Evolutionary conservation across 2,888 invertebrate genomes (phyloP), one percentile per base, ranked within the genome.

Genomic region (Strigamia maritima): DNA sequence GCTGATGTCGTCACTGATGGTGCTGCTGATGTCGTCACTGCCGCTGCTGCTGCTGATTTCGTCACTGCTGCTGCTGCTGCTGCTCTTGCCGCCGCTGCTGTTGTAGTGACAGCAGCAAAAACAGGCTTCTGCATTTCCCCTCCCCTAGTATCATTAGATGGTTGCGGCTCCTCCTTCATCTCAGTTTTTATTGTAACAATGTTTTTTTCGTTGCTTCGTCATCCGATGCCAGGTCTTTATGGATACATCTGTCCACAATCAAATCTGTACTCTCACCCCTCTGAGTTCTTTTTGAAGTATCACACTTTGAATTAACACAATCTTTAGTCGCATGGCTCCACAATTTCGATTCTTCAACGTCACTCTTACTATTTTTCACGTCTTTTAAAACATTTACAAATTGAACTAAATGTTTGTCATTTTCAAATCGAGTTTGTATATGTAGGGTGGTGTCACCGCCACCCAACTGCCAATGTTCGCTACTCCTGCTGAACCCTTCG

Each of bases 371-470:
- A 80, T 81, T 82, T 49, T 81, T 79, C 76, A 82, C 81, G 19
- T 86, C 87, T 83, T 87, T 86, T 81, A 92, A 85, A 81, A 91
- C 89, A 83, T 92, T 91, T 84, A 92, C 92, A 87, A 94, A 93
- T 84, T 93, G 93, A 86, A 93, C 91, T 86, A 90, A 89, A 83
- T 91, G 91, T 83, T 92, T 91, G 87, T 94, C 94, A 38, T 92
- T 92, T 85, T 92, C 93, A 88, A 94, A 93, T 85, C 93, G 92
- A 83, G 95, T 93, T 85, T 94, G 90, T 83, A 96, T 92, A 86
- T 96, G 94, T 84, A 91, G 90, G 81, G 92, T 91, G 49, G 86
- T 85, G 81, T 86, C 86, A 44, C 87, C 87, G 31, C 85, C 84
- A n/a, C 87, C 87, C 14, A 83, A 81, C 76, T 84, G 84, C 86